These are phyloP conservation scores for Mechanitis messenoides DNA, from an alignment of 2,888 invertebrate genomes.

Conservation along the genomic window DNA sequence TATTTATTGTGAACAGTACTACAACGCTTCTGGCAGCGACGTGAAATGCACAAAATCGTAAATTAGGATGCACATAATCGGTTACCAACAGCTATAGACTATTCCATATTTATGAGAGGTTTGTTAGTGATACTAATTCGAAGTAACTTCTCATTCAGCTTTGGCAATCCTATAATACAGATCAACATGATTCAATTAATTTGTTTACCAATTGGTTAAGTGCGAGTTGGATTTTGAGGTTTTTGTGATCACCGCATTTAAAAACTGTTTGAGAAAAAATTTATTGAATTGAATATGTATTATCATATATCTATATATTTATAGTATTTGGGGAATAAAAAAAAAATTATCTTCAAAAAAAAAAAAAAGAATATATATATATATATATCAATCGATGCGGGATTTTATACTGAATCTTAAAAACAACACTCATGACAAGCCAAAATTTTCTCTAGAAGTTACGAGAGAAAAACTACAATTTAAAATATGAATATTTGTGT, in stretches of 20 bases:
- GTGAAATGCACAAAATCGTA: constrained; percentile 42
- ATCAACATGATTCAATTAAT: constrained; percentile 1
- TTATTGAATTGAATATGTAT: too few relatives aligned
- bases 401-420: too few relatives aligned
- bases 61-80: constrained; percentile 42
- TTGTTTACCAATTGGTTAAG: not conserved
- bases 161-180: not conserved
- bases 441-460: too few relatives aligned
- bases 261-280: too few relatives aligned
- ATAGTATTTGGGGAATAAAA: too few relatives aligned
- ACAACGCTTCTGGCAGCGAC: constrained; percentile 42
- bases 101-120: constrained; percentile 21
- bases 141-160: not conserved
- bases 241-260: not conserved
- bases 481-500: too few relatives aligned
- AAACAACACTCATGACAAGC: too few relatives aligned
- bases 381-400: too few relatives aligned
- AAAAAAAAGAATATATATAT: too few relatives aligned
- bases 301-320: too few relatives aligned
- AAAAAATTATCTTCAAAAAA: too few relatives aligned
- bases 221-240: not conserved
- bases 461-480: too few relatives aligned
- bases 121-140: constrained; percentile 5
- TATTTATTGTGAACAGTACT: constrained; percentile 49
- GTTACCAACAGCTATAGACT: constrained; percentile 25